Percentiles rank a stretch among this genome's conserved stretches.
These are phyloP conservation scores for Prochilodus magdalenae DNA, from an alignment of 2,113 vertebrate genomes.

Conservation along the genomic window DNA sequence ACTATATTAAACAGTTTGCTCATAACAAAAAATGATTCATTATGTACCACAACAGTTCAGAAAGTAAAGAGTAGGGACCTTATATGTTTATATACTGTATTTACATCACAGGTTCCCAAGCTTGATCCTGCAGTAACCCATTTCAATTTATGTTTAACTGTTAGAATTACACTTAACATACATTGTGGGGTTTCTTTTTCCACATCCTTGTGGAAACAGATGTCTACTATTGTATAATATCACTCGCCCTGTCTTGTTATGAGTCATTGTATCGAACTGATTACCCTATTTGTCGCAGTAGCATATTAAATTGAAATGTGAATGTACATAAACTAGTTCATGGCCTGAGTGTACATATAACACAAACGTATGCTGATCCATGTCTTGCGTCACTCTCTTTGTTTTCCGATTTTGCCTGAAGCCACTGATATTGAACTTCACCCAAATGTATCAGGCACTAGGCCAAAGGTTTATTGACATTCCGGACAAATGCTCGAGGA, in stretches of 20 bases:
- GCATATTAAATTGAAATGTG: not conserved
- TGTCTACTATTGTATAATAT: not conserved
- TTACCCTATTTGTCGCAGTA: not conserved
- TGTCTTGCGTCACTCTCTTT: not conserved
- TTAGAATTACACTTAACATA: not conserved
- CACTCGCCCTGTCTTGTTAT: too few species aligned
- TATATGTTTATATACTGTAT: too few species aligned
- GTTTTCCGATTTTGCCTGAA: not conserved
- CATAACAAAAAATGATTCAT: too few species aligned
- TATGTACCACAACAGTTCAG: too few species aligned
- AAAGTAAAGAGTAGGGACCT: too few species aligned
- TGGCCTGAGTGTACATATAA: not conserved
- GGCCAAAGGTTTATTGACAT: not conserved
- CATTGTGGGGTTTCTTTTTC: not conserved
- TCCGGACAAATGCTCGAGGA: not conserved
- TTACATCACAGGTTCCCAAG: too few species aligned
- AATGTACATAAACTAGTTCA: not conserved
- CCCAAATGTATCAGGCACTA: not conserved
- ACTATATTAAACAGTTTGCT: too few species aligned
- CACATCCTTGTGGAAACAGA: not conserved
- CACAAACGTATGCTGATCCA: not conserved
- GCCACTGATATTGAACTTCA: not conserved
- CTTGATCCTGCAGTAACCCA: too few species aligned
- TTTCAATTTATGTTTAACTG: too few species aligned
- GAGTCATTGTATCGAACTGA: not conserved